phyloP scores from a whole-genome alignment of 1,140 invertebrate genomes.

The Olivierus martensii region DNA sequence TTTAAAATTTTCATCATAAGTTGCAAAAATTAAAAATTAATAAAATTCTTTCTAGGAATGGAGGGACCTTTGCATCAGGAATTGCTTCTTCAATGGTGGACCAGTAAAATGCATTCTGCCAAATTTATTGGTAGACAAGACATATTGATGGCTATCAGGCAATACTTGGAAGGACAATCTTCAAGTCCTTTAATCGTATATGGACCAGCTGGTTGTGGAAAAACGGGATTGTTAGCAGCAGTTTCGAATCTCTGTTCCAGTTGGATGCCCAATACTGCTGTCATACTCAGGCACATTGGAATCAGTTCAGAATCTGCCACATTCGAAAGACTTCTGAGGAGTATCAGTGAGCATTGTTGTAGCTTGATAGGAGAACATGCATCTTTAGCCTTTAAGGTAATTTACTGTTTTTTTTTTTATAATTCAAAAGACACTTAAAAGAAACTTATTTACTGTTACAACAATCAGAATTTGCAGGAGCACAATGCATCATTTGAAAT shows the following conservation, averaged over 20 bases:
- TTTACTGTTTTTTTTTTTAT: too few species aligned
- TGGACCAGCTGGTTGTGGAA: constrained; percentile 61
- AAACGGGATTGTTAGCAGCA: constrained; percentile 57
- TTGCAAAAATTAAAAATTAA: too few species aligned
- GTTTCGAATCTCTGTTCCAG: constrained; percentile 46
- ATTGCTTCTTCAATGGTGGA: too few species aligned
- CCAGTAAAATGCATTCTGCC: too few species aligned
- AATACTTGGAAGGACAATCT: constrained; percentile 48
- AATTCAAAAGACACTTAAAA: too few species aligned
- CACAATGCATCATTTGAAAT: too few species aligned
- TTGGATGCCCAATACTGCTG: constrained; percentile 48
- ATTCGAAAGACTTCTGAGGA: constrained; percentile 46
- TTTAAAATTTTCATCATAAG: too few species aligned
- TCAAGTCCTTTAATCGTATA: constrained; percentile 49
- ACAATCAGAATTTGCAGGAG: too few species aligned
- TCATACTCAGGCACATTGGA: constrained; percentile 41
- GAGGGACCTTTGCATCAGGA: too few species aligned
- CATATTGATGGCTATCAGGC: constrained; percentile 26
- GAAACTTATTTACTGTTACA: too few species aligned
- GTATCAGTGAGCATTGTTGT: constrained; percentile 49
- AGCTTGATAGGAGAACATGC: constrained; percentile 33
- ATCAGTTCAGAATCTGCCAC: constrained; percentile 50
- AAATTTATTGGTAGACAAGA: constrained; percentile 28
- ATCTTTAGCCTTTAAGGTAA: constrained; percentile 20
- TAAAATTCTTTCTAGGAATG: too few species aligned